Conservation (phyloP, 2,888 invertebrate genomes). For the Stenotaenia linearis region DNA sequence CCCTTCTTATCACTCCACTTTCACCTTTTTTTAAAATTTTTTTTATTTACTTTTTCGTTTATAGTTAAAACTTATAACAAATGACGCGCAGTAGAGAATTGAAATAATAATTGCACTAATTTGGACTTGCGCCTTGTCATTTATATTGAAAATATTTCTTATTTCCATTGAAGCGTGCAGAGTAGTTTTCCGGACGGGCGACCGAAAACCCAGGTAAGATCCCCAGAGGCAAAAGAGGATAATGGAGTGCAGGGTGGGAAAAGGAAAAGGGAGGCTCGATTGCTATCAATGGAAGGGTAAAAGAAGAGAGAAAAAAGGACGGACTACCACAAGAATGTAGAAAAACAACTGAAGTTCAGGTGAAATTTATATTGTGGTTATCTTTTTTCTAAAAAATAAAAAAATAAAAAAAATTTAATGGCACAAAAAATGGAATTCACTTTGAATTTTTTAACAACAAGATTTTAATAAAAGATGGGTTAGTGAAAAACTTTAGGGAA, state of each 20-base stretch:
- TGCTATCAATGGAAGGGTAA: slow-evolving; percentile 24
- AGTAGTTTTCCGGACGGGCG: slow-evolving; percentile 19
- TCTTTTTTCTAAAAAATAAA: background rate
- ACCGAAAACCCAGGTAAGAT: slow-evolving; percentile 6
- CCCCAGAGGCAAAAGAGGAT: slow-evolving; percentile 4
- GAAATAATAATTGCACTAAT: background rate
- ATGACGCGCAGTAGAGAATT: too few relatives aligned
- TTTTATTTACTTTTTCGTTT: background rate
- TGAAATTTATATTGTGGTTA: background rate
- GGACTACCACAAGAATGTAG: background rate
- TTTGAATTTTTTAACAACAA: background rate
- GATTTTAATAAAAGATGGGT: background rate
- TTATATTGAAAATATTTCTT: background rate
- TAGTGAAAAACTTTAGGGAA: background rate
- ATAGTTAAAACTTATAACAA: background rate
- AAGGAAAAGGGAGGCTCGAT: slow-evolving; percentile 2
- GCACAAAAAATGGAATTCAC: background rate
- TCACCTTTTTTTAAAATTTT: background rate
- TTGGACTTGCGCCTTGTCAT: background rate
- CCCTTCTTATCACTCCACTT: background rate
- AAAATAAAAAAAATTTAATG: background rate
- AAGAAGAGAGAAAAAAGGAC: background rate
- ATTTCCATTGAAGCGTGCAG: background rate
- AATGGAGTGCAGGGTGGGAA: slow-evolving; percentile 1
- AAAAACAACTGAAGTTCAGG: background rate